These are phyloP conservation scores for Emesis furor DNA, from an alignment of 2,888 invertebrate species.

Conservation along the genomic window DNA sequence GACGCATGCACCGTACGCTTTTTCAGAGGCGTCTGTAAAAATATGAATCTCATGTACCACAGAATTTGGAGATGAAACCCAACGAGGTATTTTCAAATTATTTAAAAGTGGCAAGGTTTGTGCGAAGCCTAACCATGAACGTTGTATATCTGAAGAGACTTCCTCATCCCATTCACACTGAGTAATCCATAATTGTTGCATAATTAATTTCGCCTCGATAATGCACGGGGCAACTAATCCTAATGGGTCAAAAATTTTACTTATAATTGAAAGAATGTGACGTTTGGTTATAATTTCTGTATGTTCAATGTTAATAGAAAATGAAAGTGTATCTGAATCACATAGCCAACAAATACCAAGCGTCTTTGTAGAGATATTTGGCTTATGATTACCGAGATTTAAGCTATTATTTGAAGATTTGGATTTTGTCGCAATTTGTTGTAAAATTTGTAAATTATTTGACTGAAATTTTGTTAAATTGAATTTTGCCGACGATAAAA, in stretches of 20 bases:
- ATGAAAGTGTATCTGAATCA: slow-evolving; percentile 35
- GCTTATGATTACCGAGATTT: not conserved
- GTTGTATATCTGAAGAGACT: not conserved
- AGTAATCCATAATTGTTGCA: slow-evolving; percentile 9
- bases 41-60: not conserved
- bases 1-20: slow-evolving; percentile 8
- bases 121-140: not conserved
- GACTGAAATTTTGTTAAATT: slow-evolving; percentile 69
- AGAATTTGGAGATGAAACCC: not conserved
- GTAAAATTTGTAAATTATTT: slow-evolving; percentile 58
- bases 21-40: slow-evolving; percentile 24
- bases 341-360: not conserved
- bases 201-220: slow-evolving; percentile 6
- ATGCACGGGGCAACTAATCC: slow-evolving; percentile 15
- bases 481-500: slow-evolving; percentile 57
- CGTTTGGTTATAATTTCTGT: slow-evolving; percentile 4
- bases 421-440: not conserved
- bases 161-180: slow-evolving; percentile 15
- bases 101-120: slow-evolving; percentile 9
- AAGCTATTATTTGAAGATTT: not conserved
- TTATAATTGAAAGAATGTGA: slow-evolving; percentile 11
- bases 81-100: slow-evolving; percentile 12
- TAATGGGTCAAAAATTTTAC: not conserved
- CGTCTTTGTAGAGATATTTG: not conserved
- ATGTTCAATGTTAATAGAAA: slow-evolving; percentile 8